Percentiles rank a stretch among this genome's conserved stretches.
These are phyloP conservation scores for Romanogobio albipinnatus DNA, from an alignment of 2,113 vertebrate species.

Conservation along the genomic window DNA sequence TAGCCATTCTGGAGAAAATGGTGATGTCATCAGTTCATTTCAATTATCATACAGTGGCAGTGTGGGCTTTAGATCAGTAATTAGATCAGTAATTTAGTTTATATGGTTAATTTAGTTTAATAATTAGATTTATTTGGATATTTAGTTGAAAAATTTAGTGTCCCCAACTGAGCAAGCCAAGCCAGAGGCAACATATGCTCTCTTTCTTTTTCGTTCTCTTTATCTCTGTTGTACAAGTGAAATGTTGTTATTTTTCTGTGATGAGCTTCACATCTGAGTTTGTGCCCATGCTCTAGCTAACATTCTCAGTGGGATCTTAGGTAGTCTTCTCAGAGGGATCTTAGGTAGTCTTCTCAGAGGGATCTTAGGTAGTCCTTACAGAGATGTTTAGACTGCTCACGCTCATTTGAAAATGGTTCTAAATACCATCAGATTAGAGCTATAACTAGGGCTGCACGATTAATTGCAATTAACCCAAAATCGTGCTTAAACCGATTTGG, in stretches of 20 bases:
- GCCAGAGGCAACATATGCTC: slow-evolving; percentile 72
- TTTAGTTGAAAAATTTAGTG: no score
- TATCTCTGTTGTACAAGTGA: background rate
- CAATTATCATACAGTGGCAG: no score
- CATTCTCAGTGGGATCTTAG: background rate
- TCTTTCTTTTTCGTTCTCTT: slow-evolving; percentile 22
- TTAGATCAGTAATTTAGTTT: no score
- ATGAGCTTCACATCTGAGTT: background rate
- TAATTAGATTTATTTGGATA: no score
- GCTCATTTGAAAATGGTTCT: background rate
- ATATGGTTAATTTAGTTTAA: no score
- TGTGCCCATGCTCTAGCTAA: background rate
- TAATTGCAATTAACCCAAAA: no score
- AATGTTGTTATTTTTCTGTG: slow-evolving; percentile 15
- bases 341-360: background rate
- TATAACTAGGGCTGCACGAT: background rate
- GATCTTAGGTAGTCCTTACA: background rate
- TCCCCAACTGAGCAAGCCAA: no score
- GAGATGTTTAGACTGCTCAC: background rate
- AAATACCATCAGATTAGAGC: background rate
- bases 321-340: background rate
- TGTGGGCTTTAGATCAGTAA: no score
- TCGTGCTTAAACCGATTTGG: no score
- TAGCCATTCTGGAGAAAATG: no score
- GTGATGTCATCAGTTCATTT: no score